These are phyloP conservation scores for Phaedon cochleariae DNA, from an alignment of 2,888 invertebrate species.

Conservation along the genomic window DNA sequence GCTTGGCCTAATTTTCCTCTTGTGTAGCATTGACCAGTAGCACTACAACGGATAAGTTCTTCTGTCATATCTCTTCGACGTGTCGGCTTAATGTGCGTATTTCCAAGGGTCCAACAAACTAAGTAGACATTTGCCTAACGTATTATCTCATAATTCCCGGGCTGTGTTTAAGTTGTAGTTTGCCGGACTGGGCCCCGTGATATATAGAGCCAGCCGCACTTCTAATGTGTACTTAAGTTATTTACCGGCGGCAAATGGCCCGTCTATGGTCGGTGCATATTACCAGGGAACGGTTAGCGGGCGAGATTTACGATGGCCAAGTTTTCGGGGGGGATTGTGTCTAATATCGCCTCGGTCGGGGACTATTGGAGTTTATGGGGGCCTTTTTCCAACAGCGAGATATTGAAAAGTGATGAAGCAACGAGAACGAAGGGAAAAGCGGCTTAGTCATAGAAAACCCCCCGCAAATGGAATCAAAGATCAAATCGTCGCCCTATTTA, in stretches of 20 bases:
- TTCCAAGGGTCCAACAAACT: constrained; percentile 31
- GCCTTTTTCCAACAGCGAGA: neutral
- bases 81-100: constrained; percentile 23
- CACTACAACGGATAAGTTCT: neutral
- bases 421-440: neutral
- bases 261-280: constrained; percentile 45
- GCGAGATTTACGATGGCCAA: constrained; percentile 45
- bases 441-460: no score
- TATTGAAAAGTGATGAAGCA: neutral
- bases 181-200: constrained; percentile 37
- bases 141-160: constrained; percentile 62
- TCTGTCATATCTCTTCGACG: constrained; percentile 15
- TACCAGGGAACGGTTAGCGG: constrained; percentile 36
- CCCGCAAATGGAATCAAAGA: no score
- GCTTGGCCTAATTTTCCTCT: no score
- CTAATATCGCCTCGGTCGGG: neutral
- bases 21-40: no score
- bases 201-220: constrained; percentile 46
- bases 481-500: no score
- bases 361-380: neutral
- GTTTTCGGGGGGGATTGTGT: constrained; percentile 36
- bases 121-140: constrained; percentile 43
- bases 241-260: constrained; percentile 56
- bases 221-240: constrained; percentile 62
- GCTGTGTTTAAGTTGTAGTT: constrained; percentile 56